Evolutionary conservation across 2,797 vertebrate genomes (phyloP), one percentile per base, ranked within the genome.

Genomic region (Smutsia gigantea): DNA sequence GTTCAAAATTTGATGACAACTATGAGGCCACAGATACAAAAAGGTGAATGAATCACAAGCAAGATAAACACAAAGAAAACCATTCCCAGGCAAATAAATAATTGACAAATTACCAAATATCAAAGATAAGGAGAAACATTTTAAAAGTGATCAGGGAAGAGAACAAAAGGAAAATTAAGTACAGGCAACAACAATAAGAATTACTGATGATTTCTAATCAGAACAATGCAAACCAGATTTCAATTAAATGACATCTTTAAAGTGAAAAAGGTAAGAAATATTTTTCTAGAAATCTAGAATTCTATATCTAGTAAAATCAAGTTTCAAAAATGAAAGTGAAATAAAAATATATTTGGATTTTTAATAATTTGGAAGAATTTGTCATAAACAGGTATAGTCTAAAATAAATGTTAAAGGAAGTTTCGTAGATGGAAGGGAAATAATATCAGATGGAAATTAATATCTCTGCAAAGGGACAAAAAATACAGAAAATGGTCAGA

Each of bases 371-470:
- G 23, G 66, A 79, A 90, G 68, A 90, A 91, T 83, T 91, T 95
- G 78, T 91, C 55, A 84, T 66, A 49, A 96, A 69, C 61, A 71
- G 53, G 59, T 87, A 39, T 68, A 21, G 74, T 37, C 42, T 92
- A 79, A 31, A 79, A 57, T 87, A 82, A 84, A 91, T 91, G 19
- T 42, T 74, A 59, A 91, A 75, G 57, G 37, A 90, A 55, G 21
- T 77, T 91, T 37, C 74, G 2, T 15, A 42, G 57, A 37, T 46
- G 61, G 23, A 57, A 88, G 49, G 51, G 53, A 96, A 87, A 61
- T 88, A 88, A 92, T 72, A 74, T 31, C 51, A 83, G 82, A 81
- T 92, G 51, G 57, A 75, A 85, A 85, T 89, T 49, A n/a, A 89
- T 53, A 79, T 59, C 46, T 37, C 75, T 29, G 71, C 34, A 53